Evolutionary conservation across 92 coral and sea anemone species (phyloP).

Genomic region (Blastomussa wellsi): DNA sequence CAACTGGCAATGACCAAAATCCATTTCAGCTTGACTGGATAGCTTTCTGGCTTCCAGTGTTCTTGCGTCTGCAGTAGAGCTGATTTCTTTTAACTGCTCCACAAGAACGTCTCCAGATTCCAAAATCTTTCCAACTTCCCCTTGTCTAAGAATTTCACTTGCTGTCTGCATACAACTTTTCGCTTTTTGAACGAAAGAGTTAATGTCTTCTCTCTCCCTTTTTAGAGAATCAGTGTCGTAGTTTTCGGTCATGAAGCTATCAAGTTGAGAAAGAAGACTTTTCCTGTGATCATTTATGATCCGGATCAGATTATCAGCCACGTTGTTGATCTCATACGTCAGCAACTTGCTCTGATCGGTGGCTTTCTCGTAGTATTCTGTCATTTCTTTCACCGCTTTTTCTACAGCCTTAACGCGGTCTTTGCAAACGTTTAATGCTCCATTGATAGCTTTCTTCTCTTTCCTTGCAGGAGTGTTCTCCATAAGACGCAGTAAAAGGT

Average conservation of each 20-base stretch:
- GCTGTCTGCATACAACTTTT: conserved; percentile 28
- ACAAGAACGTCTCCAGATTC: conserved; percentile 53
- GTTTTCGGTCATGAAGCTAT: conserved; percentile 22
- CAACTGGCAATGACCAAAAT: conserved; percentile 15
- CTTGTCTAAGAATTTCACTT: conserved; percentile 40
- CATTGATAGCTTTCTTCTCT: conserved; percentile 54
- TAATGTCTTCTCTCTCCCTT: conserved; percentile 9
- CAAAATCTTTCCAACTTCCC: conserved; percentile 51
- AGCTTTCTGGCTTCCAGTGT: conserved; percentile 20
- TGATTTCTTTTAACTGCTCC: conserved; percentile 40
- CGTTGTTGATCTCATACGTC: conserved; percentile 26
- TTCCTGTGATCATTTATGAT: conserved; percentile 24
- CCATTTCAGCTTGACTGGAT: conserved; percentile 27
- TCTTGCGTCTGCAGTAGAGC: conserved; percentile 23
- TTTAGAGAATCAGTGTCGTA: conserved; percentile 23
- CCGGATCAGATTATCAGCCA: conserved; percentile 36
- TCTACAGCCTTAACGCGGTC: conserved; percentile 33
- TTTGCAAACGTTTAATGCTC: conserved; percentile 46
- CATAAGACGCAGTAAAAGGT: conserved; percentile 59
- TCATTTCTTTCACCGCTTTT: conserved; percentile 38
- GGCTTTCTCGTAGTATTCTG: conserved; percentile 23
- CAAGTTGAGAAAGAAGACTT: conserved; percentile 25
- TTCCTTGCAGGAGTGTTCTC: conserved; percentile 68
- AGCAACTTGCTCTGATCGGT: conserved; percentile 13
- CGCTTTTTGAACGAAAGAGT: conserved; percentile 16